Percentiles rank a stretch among this genome's conserved stretches.
phyloP scores from a whole-genome alignment of 2,797 vertebrate genomes.

The Danio jaintianensis region DNA sequence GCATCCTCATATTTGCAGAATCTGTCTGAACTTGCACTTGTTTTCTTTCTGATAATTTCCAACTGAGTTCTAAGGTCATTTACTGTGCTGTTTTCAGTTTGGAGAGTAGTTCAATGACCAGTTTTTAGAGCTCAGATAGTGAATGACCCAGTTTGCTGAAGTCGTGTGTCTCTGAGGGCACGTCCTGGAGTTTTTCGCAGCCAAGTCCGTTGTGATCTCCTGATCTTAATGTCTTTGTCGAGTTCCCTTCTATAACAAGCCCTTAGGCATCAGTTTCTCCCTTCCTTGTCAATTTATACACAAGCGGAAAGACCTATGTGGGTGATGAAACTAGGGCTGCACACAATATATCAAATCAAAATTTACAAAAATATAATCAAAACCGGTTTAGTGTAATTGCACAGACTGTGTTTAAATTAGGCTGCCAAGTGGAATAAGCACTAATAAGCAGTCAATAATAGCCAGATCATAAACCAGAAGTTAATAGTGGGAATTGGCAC shows the following conservation, averaged over 20 bases:
- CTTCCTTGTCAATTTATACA: neutral
- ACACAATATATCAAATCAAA: neutral
- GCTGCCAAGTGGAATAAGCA: too few species aligned
- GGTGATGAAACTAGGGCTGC: neutral
- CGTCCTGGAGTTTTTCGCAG: constrained; percentile 45
- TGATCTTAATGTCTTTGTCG: constrained; percentile 60
- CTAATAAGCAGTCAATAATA: too few species aligned
- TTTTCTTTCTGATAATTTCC: constrained; percentile 2
- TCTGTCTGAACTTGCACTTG: neutral
- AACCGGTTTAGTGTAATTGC: neutral
- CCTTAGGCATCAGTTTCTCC: constrained; percentile 29
- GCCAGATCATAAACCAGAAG: too few species aligned
- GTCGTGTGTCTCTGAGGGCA: constrained; percentile 16
- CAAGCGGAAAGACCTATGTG: neutral
- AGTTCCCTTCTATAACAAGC: constrained; percentile 63
- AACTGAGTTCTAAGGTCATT: neutral
- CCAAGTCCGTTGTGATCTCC: constrained; percentile 57
- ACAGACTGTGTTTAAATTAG: too few species aligned
- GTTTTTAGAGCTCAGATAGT: constrained; percentile 8
- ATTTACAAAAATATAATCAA: too few species aligned
- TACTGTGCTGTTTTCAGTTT: neutral
- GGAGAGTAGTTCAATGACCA: neutral
- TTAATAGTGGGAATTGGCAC: too few species aligned
- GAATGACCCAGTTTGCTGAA: constrained; percentile 23
- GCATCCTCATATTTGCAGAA: neutral